phyloP scores from a whole-genome alignment of 2,797 vertebrate species.

The Aeoliscus strigatus region DNA sequence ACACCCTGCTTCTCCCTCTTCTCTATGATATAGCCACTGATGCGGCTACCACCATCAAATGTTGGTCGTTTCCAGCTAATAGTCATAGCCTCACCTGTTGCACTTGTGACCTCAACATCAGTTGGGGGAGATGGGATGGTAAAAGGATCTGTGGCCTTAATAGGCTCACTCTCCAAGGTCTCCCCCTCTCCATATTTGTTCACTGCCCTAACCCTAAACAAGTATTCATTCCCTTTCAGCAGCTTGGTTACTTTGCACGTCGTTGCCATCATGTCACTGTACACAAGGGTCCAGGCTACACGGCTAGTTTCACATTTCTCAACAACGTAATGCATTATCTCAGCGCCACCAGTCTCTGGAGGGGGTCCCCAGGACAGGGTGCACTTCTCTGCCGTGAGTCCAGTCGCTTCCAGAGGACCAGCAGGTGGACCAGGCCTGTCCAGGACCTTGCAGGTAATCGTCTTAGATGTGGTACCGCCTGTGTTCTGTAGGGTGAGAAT shows the following conservation, averaged over 20 bases:
- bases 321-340: constrained; percentile 92
- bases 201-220: constrained; percentile 93
- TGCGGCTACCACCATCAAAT: constrained; percentile 92
- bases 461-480: constrained; percentile 86
- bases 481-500: constrained; percentile 91
- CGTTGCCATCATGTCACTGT: constrained; percentile 89
- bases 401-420: constrained; percentile 86
- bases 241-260: constrained; percentile 98
- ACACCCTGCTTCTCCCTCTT: constrained; percentile 92
- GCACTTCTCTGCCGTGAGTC: constrained; percentile 91
- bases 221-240: constrained; percentile 95
- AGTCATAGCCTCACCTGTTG: constrained; percentile 93
- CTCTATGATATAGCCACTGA: constrained; percentile 94
- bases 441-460: constrained; percentile 93
- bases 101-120: constrained; percentile 87
- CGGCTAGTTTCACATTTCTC: constrained; percentile 98
- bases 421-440: constrained; percentile 95
- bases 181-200: constrained; percentile 97
- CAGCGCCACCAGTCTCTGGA: constrained; percentile 93
- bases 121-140: constrained; percentile 87
- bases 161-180: constrained; percentile 85
- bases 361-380: constrained; percentile 89
- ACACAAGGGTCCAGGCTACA: constrained; percentile 93
- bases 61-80: constrained; percentile 96
- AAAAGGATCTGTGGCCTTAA: constrained; percentile 90